These are phyloP conservation scores for Argopecten irradians DNA, from an alignment of 1,140 invertebrate species.

Conservation along the genomic window DNA sequence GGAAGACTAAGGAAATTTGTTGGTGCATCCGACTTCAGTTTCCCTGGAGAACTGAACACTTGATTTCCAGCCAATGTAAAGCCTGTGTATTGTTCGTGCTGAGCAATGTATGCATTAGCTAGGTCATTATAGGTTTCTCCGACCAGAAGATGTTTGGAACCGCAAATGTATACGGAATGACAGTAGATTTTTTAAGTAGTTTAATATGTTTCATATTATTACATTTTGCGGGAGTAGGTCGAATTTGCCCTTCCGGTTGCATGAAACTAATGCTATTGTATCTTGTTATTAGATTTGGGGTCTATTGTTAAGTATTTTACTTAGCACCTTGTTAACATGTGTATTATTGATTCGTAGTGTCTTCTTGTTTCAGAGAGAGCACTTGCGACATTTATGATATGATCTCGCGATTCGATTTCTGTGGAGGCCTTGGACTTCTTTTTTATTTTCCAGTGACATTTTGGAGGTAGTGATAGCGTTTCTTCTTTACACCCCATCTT, in stretches of 20 bases:
- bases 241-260: slow-evolving; percentile 37
- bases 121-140: background rate
- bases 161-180: slow-evolving; percentile 8
- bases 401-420: slow-evolving; percentile 43
- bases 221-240: background rate
- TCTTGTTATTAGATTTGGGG: slow-evolving; percentile 24
- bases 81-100: background rate
- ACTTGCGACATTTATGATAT: slow-evolving; percentile 43
- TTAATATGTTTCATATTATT: slow-evolving; percentile 31
- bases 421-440: slow-evolving; percentile 40
- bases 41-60: background rate
- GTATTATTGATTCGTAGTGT: slow-evolving; percentile 34
- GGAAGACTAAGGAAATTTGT: background rate
- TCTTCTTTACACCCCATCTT: slow-evolving; percentile 37
- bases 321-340: slow-evolving; percentile 34
- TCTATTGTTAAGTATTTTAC: slow-evolving; percentile 32
- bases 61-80: background rate
- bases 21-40: background rate
- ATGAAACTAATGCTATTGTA: slow-evolving; percentile 16
- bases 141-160: background rate
- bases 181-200: slow-evolving; percentile 33
- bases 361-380: slow-evolving; percentile 26
- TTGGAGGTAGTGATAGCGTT: slow-evolving; percentile 45
- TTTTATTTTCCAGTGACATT: slow-evolving; percentile 47
- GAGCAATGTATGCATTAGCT: background rate